Evolutionary conservation across 2,797 vertebrate genomes (phyloP), one percentile per base, ranked within the genome.

Genomic region (Etheostoma nigrum): DNA sequence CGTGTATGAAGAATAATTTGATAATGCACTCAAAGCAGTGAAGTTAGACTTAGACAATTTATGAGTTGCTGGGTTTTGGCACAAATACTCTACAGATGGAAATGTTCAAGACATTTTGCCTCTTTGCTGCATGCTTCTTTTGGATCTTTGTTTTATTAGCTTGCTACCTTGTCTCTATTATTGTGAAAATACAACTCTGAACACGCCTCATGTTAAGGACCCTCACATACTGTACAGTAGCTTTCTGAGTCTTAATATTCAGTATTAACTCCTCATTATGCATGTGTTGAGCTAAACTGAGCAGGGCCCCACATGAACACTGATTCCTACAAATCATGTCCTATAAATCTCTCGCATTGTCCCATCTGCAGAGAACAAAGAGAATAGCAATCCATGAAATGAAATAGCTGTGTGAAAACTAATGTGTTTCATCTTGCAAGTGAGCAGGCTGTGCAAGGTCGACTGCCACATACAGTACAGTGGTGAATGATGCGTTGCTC

Each of bases 341-440:
- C 67, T 76, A 85, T 88, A 84, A 84, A 81, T 77, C 67, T 74
- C 74, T 77, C 60, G 66, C 78, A 89, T 84, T 78, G 67, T 72
- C 77, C 72, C 8, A 6, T 79, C 72, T 21, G 51, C 76, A 71
- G 74, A 83, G 83, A 91, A 87, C 76, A 91, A 76, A 81, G 55
- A 86, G 53, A 84, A 81, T 72, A 86, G 76, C 80, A 88, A 76
- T 64, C 63, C 85, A 84, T 86, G 86, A 89, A 89, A 92, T 87
- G 81, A 86, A 91, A 90, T 88, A 76, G 82, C 87, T 84, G 79
- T 77, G 57, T 77, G 59, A 84, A 89, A 84, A 74, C 86, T 81
- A 90, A 89, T 91, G 78, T 82, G 69, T 91, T 93, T 92, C 89
- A 91, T 92, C 84, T 90, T 49, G 71, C 69, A 74, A 86, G 78